phyloP scores from a whole-genome alignment of 1,140 invertebrate species.

The Drosophila cardini region DNA sequence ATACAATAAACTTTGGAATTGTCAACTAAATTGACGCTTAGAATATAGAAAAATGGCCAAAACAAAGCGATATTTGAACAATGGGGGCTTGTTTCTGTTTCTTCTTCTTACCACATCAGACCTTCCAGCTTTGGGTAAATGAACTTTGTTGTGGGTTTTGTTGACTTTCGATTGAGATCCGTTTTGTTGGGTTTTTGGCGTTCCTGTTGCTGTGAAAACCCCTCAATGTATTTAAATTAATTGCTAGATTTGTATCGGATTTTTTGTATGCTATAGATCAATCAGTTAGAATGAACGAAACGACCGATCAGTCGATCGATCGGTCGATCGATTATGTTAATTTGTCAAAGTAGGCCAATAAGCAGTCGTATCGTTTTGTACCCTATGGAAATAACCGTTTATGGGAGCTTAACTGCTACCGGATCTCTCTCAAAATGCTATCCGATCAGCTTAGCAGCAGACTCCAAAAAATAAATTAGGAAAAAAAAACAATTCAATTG shows the following conservation, averaged over 20 bases:
- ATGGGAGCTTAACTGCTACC: slow-evolving; percentile 46
- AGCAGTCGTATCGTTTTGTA: slow-evolving; percentile 25
- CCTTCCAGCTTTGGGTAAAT: slow-evolving; percentile 29
- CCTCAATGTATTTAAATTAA: slow-evolving; percentile 13
- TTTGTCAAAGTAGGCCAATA: slow-evolving; percentile 53
- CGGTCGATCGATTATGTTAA: slow-evolving; percentile 42
- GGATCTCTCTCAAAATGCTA: slow-evolving; percentile 33
- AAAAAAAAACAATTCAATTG: slow-evolving; percentile 21
- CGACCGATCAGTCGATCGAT: slow-evolving; percentile 8
- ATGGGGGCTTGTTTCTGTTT: slow-evolving; percentile 7
- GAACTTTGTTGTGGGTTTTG: slow-evolving; percentile 37
- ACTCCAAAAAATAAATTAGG: too few species aligned
- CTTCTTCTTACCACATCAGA: slow-evolving; percentile 6
- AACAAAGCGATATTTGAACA: slow-evolving; percentile 25
- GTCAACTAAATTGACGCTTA: slow-evolving; percentile 23
- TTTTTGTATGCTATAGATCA: slow-evolving; percentile 23
- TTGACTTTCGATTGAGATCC: slow-evolving; percentile 25
- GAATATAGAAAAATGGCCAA: slow-evolving; percentile 11
- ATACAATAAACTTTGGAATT: slow-evolving; percentile 20
- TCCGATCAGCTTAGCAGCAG: slow-evolving; percentile 26
- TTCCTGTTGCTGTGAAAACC: slow-evolving; percentile 14
- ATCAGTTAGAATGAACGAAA: slow-evolving; percentile 9
- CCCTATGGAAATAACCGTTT: slow-evolving; percentile 27
- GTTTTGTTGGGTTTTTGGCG: slow-evolving; percentile 16
- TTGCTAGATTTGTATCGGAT: slow-evolving; percentile 25